Percentiles rank a stretch among this genome's conserved stretches.
Evolutionary conservation across 2,113 vertebrate species (phyloP).

Genomic region (Procapra przewalskii): DNA sequence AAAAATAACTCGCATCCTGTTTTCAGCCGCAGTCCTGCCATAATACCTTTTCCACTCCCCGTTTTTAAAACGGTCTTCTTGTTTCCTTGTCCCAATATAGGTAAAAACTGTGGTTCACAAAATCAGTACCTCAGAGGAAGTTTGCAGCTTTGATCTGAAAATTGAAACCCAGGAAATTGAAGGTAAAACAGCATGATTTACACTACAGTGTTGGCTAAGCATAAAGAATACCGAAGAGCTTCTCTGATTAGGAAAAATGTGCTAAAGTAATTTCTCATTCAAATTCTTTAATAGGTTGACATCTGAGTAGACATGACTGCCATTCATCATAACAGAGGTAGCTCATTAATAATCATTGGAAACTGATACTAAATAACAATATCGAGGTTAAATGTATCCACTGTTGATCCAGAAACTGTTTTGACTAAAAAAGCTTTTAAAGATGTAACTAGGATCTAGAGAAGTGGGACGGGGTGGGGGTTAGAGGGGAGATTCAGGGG

Average conservation of each 20-base stretch:
- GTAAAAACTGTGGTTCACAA: conserved; percentile 88
- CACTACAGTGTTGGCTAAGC: neutral
- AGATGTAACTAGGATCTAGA: neutral
- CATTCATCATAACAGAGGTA: neutral
- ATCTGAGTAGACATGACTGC: neutral
- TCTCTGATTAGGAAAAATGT: neutral
- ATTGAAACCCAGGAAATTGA: conserved; percentile 73
- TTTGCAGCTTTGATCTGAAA: conserved; percentile 87
- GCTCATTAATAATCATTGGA: neutral
- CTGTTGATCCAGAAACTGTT: neutral
- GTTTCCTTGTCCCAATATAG: conserved; percentile 73
- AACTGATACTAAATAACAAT: neutral
- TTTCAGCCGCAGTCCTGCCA: neutral
- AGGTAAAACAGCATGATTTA: conserved; percentile 72
- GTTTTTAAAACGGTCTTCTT: conserved; percentile 10
- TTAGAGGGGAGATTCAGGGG: neutral
- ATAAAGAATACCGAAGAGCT: neutral
- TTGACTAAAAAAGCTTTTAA: neutral
- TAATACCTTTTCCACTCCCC: neutral
- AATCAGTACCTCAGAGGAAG: conserved; percentile 76
- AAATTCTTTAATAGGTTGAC: neutral
- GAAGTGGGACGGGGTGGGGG: neutral
- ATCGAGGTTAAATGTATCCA: neutral
- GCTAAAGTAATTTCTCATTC: neutral
- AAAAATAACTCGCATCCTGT: neutral